Conservation (phyloP, 2,113 vertebrate species). For the Aegithalos caudatus region DNA sequence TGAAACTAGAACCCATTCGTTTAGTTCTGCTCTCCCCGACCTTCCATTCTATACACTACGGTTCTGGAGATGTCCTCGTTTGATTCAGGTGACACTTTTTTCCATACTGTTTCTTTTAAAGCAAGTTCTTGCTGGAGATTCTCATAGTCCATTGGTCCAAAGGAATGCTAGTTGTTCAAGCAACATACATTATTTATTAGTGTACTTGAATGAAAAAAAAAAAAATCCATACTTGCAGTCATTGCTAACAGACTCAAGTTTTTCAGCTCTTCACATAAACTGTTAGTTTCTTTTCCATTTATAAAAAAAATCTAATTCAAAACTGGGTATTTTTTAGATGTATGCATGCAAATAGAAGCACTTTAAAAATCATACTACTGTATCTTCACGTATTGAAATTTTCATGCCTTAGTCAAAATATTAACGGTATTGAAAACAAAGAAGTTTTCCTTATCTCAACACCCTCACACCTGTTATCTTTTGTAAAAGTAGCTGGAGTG, state of each 20-base stretch:
- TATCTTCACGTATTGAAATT: not conserved
- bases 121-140: slow-evolving; percentile 97
- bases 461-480: not conserved
- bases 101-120: slow-evolving; percentile 97
- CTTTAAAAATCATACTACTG: not conserved
- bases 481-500: not conserved
- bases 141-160: slow-evolving; percentile 97
- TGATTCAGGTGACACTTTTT: slow-evolving; percentile 94
- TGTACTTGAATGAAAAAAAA: slow-evolving; percentile 71
- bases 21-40: slow-evolving; percentile 82
- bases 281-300: not conserved
- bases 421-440: not conserved
- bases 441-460: not conserved
- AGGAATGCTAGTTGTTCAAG: slow-evolving; percentile 92
- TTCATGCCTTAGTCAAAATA: not conserved
- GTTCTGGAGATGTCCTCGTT: slow-evolving; percentile 96
- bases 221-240: slow-evolving; percentile 70
- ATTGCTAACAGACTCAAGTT: slow-evolving; percentile 63
- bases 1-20: slow-evolving; percentile 64
- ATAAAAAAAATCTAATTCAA: not conserved
- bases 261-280: slow-evolving; percentile 25
- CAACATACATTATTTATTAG: slow-evolving; percentile 91
- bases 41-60: slow-evolving; percentile 98
- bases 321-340: not conserved
- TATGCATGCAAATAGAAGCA: slow-evolving; percentile 4